Evolutionary conservation across 2,888 invertebrate species (phyloP).

Genomic region (Drosophila antonietae): DNA sequence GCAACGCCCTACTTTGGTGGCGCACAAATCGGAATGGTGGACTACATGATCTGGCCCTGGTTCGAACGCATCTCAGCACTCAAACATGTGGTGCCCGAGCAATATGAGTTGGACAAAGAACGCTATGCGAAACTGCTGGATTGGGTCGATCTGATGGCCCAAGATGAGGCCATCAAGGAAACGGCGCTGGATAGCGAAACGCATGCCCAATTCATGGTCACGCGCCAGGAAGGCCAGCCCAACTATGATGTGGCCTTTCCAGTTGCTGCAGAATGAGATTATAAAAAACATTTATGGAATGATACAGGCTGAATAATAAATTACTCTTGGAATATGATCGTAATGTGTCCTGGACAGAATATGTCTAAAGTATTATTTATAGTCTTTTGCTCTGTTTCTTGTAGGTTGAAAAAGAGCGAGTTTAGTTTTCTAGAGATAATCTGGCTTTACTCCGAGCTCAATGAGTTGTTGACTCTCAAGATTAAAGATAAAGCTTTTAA

Average conservation of each 20-base stretch:
- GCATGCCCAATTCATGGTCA: conserved; percentile 90
- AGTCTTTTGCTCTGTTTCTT: not conserved
- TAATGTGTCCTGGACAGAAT: not conserved
- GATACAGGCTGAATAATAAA: conserved; percentile 24
- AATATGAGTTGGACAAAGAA: conserved; percentile 83
- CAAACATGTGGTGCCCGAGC: conserved; percentile 86
- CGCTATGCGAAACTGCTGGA: conserved; percentile 46
- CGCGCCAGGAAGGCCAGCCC: conserved; percentile 88
- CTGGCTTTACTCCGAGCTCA: no score
- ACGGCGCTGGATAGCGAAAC: conserved; percentile 88
- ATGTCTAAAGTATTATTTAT: not conserved
- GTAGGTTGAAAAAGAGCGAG: not conserved
- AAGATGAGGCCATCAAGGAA: conserved; percentile 89
- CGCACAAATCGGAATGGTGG: conserved; percentile 90
- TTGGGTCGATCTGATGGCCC: conserved; percentile 88
- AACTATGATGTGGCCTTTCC: conserved; percentile 83
- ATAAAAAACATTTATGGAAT: not conserved
- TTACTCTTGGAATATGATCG: conserved; percentile 38
- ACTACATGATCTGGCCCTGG: conserved; percentile 95
- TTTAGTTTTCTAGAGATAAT: no score
- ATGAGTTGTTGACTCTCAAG: no score
- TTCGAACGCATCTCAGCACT: conserved; percentile 88
- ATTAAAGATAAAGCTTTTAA: no score
- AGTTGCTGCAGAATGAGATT: conserved; percentile 3
- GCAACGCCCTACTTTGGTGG: conserved; percentile 89